Percentiles rank a stretch among this genome's conserved stretches.
Evolutionary conservation across 2,797 vertebrate genomes (phyloP).

Genomic region (Falco concolor): DNA sequence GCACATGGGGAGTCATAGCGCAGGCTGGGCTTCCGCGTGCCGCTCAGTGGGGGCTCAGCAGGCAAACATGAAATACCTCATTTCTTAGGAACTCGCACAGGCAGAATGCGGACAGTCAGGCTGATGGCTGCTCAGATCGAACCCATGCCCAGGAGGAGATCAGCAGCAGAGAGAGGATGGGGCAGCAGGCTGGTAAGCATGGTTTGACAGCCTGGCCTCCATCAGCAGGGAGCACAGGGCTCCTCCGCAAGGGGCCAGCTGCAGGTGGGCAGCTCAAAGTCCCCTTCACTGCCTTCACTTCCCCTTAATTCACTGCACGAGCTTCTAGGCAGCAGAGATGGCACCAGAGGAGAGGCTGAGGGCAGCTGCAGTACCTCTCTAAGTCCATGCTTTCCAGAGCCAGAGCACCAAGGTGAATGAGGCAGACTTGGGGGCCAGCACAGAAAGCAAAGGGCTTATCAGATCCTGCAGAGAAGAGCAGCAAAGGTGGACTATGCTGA

Average conservation of each 20-base stretch:
- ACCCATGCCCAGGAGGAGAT: not conserved
- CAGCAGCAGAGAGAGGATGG: not conserved
- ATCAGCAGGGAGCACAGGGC: not conserved
- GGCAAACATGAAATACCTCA: slow-evolving; percentile 70
- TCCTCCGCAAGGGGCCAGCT: accelerated
- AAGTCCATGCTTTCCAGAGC: not conserved
- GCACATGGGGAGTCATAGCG: not conserved
- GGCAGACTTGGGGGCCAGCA: not conserved
- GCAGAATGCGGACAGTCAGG: not conserved
- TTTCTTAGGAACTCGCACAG: slow-evolving; percentile 67
- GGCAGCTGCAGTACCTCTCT: not conserved
- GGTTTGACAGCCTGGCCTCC: not conserved
- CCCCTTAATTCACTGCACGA: not conserved
- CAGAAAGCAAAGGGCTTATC: not conserved
- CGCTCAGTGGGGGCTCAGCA: slow-evolving; percentile 45
- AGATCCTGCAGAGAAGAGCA: not conserved
- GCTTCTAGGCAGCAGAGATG: not conserved
- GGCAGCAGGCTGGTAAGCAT: not conserved
- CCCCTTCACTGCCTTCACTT: not conserved
- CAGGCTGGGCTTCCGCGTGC: slow-evolving; percentile 1
- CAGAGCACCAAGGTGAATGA: not conserved
- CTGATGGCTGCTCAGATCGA: slow-evolving; percentile 23
- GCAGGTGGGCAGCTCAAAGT: not conserved
- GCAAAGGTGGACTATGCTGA: not conserved
- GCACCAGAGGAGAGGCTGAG: not conserved